These are phyloP conservation scores for Troides oblongomaculatus DNA, from an alignment of 2,888 invertebrate species.

Conservation along the genomic window DNA sequence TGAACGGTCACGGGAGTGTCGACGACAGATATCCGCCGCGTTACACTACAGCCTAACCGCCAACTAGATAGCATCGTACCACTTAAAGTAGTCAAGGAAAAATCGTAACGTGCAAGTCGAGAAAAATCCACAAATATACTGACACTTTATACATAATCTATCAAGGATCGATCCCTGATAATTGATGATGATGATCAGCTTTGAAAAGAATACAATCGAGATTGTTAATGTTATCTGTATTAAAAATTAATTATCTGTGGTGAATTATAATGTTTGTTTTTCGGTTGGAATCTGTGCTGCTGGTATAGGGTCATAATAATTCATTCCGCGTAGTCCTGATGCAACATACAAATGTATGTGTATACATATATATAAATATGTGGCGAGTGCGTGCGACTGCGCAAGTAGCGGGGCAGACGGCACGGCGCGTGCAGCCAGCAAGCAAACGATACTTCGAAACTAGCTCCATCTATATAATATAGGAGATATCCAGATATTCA, in stretches of 20 bases:
- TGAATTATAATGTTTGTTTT: neutral
- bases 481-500: too few relatives aligned
- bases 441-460: neutral
- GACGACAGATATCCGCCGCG: conserved; percentile 13
- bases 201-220: too few relatives aligned
- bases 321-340: conserved; percentile 24
- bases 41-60: neutral
- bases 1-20: conserved; percentile 18
- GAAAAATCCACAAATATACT: neutral
- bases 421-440: conserved; percentile 39
- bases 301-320: conserved; percentile 21
- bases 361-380: conserved; percentile 22
- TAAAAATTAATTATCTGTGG: neutral
- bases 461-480: too few relatives aligned
- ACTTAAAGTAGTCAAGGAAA: neutral
- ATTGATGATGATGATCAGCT: too few relatives aligned
- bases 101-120: neutral
- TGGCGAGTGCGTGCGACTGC: conserved; percentile 33
- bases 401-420: conserved; percentile 40
- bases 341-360: conserved; percentile 22
- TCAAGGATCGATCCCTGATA: too few relatives aligned
- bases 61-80: conserved; percentile 1
- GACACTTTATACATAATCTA: neutral
- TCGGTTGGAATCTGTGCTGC: conserved; percentile 8
- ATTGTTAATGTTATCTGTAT: neutral